Percentiles rank a stretch among this genome's conserved stretches.
Conservation (phyloP, 2,888 invertebrate species). For the Petrophora chlorosata region DNA sequence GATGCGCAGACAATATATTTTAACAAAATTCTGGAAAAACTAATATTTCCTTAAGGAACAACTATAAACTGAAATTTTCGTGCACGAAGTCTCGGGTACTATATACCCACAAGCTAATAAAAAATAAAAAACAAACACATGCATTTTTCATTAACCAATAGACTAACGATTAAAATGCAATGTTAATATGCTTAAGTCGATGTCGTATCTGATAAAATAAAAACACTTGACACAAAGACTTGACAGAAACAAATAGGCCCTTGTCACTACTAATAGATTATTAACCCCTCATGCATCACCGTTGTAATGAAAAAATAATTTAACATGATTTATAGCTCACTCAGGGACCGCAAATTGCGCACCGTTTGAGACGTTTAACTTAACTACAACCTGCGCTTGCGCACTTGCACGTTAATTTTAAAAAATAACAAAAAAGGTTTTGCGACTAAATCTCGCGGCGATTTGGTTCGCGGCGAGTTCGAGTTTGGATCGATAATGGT, state of each 20-base stretch:
- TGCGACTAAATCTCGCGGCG: slow-evolving; percentile 54
- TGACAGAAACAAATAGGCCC: slow-evolving; percentile 2
- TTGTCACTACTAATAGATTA: slow-evolving; percentile 70
- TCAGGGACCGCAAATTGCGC: slow-evolving; percentile 76
- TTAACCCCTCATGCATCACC: slow-evolving; percentile 55
- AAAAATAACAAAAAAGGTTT: slow-evolving; percentile 44
- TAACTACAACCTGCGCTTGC: slow-evolving; percentile 73
- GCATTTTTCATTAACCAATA: too few relatives aligned
- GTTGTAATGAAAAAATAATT: slow-evolving; percentile 80
- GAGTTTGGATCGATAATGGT: slow-evolving; percentile 47
- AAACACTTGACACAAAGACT: background rate
- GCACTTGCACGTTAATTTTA: slow-evolving; percentile 60
- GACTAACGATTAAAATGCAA: too few relatives aligned
- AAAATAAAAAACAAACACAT: too few relatives aligned
- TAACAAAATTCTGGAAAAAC: too few relatives aligned
- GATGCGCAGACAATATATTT: too few relatives aligned
- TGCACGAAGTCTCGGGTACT: too few relatives aligned
- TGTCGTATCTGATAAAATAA: background rate
- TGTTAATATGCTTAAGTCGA: too few relatives aligned
- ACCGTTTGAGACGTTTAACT: slow-evolving; percentile 80
- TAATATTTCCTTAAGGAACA: too few relatives aligned
- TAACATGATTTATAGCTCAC: slow-evolving; percentile 81
- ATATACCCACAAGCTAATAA: too few relatives aligned
- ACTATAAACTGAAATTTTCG: too few relatives aligned
- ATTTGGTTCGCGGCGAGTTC: slow-evolving; percentile 33